phyloP scores from a whole-genome alignment of 2,888 invertebrate genomes.

The Temnothorax rugatulus region DNA sequence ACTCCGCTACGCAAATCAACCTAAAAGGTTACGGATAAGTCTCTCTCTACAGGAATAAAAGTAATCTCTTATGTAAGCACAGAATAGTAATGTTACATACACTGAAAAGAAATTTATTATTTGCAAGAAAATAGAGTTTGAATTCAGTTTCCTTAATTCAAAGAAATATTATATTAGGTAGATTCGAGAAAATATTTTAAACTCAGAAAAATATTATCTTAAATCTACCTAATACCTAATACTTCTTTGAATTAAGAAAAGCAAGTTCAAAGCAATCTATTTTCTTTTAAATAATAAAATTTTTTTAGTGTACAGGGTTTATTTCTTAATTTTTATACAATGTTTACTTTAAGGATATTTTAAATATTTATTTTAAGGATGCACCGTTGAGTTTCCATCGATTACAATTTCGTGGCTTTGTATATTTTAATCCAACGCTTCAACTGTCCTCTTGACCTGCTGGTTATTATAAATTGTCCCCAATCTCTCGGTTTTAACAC shows the following conservation, averaged over 20 bases:
- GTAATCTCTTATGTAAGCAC: not conserved
- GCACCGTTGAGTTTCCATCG: not conserved
- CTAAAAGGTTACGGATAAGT: not conserved
- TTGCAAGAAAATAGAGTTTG: no score
- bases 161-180: no score
- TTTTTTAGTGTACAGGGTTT: not conserved
- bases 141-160: no score
- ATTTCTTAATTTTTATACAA: not conserved
- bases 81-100: not conserved
- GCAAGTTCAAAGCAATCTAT: no score
- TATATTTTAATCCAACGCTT: not conserved
- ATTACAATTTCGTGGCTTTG: not conserved
- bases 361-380: not conserved
- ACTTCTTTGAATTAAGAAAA: no score
- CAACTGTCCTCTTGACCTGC: not conserved
- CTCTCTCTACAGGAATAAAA: not conserved
- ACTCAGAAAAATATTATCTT: no score
- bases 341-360: not conserved
- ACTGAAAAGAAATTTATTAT: no score
- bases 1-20: slow-evolving; percentile 2
- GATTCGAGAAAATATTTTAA: no score
- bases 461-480: not conserved
- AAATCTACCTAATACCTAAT: no score
- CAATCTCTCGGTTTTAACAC: not conserved
- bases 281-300: no score